Conservation (phyloP, 2,888 invertebrate genomes). For the Dinocampus coccinellae region DNA sequence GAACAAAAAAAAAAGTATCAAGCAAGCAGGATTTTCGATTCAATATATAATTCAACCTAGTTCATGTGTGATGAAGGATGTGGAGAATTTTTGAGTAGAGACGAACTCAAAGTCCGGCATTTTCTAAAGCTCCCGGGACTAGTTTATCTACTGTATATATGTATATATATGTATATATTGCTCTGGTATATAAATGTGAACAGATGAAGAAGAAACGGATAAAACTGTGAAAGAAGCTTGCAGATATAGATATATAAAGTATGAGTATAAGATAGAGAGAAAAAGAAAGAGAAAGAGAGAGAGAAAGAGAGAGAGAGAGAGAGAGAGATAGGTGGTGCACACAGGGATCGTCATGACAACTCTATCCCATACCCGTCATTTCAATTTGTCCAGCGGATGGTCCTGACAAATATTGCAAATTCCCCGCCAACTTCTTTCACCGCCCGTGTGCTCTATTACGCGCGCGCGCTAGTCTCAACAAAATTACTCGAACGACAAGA, state of each 20-base stretch:
- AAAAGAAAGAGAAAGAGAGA: background rate
- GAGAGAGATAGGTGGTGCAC: conserved; percentile 21
- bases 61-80: background rate
- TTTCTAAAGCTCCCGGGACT: conserved; percentile 30
- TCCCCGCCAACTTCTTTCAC: conserved; percentile 1
- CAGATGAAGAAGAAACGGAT: background rate
- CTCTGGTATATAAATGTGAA: conserved; percentile 22
- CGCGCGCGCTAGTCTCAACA: conserved; percentile 47
- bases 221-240: conserved; percentile 6
- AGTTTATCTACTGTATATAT: conserved; percentile 27
- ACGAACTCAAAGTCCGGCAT: conserved; percentile 25
- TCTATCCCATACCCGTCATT: conserved; percentile 58
- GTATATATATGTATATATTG: too few relatives aligned
- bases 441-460: conserved; percentile 39
- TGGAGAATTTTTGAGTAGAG: conserved; percentile 29
- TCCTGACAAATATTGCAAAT: conserved; percentile 58
- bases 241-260: conserved; percentile 5
- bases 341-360: conserved; percentile 48
- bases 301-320: conserved; percentile 15
- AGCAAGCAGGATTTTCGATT: conserved; percentile 26
- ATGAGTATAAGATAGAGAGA: background rate
- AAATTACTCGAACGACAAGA: conserved; percentile 51
- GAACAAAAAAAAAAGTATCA: too few relatives aligned
- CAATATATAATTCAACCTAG: conserved; percentile 30
- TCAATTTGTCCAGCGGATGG: conserved; percentile 57